phyloP scores from a whole-genome alignment of 64 coral and sea anemone species.

The Astreopora myriophthalma region DNA sequence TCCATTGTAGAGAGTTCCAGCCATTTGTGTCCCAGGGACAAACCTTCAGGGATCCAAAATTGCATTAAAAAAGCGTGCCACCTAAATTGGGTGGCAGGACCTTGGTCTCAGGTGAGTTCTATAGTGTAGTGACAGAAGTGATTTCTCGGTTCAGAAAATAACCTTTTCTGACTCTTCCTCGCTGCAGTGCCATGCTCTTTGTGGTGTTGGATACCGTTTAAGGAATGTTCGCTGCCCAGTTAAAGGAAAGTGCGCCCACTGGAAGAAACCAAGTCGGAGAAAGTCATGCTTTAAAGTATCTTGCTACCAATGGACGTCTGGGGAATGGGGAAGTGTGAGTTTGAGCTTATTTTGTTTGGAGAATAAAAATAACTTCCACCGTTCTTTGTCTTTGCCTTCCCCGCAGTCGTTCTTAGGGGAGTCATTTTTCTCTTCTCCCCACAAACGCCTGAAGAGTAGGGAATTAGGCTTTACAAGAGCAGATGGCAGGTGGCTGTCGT shows the following conservation, averaged over 20 bases:
- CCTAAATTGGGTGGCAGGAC: slow-evolving; percentile 36
- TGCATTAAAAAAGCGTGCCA: slow-evolving; percentile 61
- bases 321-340: slow-evolving; percentile 32
- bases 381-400: no score
- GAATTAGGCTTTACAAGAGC: no score
- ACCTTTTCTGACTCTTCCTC: no score
- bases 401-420: no score
- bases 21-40: slow-evolving; percentile 44
- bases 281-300: slow-evolving; percentile 36
- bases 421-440: no score
- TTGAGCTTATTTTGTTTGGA: neutral
- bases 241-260: neutral
- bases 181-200: slow-evolving; percentile 41
- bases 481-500: no score
- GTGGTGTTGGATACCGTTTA: slow-evolving; percentile 28
- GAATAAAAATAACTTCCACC: neutral
- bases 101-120: slow-evolving; percentile 49
- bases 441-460: no score
- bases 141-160: no score
- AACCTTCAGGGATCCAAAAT: slow-evolving; percentile 56
- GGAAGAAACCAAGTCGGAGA: neutral
- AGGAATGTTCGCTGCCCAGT: slow-evolving; percentile 37
- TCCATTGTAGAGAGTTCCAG: neutral
- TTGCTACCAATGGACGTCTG: slow-evolving; percentile 23
- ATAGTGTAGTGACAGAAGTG: neutral